Base-by-base conservation (phyloP, 2,113 vertebrate species). In the Rhabdornis inornatus region DNA sequence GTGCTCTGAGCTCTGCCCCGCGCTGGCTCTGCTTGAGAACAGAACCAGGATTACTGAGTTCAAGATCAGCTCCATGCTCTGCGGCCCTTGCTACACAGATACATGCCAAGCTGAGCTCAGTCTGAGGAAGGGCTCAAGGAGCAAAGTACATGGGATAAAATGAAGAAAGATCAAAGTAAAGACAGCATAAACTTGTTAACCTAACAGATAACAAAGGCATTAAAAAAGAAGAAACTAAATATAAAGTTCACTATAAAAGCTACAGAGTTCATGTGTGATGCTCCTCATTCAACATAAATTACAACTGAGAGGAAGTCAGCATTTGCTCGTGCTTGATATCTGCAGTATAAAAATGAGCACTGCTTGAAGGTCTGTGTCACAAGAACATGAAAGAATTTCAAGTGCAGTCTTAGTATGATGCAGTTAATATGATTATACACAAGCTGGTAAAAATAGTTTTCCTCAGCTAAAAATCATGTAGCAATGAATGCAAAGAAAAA, bases 141-240 rank as follows among this genome's bases (percentile, higher is more conserved):
- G 42, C 57, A 82, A 95, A 92, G 82, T 57, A 18, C 78, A 87
- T 85, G 78, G 81, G 64, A 97, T 83, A 68, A 93, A 90, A 89
- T n/a, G 61, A 81, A 94, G 53, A 70, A 79, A 71, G 81, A 94
- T 71, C 79, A 87, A 80, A 93, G 80, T 35, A 86, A 91, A 92
- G 31, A 84, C 89, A 66, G 49, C 35, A 87, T 37, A 65, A 90
- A 79, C 74, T 83, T 78, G 49, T n/a, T 89, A 78, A 89, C 28
- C 33, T 63, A 86, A 56, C 15, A 87, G 60, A 95, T 88, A 90
- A 83, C 0, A 2, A 57, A 72, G 37, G 3, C 28, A 81, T 68
- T 81, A 57, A 72, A 92, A 85, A 31, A 63, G 22, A 39, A 74
- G 21, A 71, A 83, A 76, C 25, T 44, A 80, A 56, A 35, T 39